These are phyloP conservation scores for Sminthurinus signatus DNA, from an alignment of 1,140 invertebrate genomes.

Conservation along the genomic window DNA sequence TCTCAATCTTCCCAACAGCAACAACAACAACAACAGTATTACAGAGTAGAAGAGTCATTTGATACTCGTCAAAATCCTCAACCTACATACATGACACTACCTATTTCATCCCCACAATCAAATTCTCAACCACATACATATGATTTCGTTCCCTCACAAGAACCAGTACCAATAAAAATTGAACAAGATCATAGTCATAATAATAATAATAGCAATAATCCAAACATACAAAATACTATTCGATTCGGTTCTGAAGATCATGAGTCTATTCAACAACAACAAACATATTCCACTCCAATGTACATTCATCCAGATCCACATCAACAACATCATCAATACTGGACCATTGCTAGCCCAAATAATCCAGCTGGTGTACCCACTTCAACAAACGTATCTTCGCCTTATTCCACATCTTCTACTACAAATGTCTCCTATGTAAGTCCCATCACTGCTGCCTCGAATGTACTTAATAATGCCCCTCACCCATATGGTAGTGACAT, in stretches of 20 bases:
- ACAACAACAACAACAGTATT: constrained; percentile 27
- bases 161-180: background rate
- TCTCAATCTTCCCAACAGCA: background rate
- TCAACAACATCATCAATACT: constrained; percentile 26
- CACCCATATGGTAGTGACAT: no score
- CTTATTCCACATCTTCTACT: constrained; percentile 15
- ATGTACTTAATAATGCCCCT: constrained; percentile 34
- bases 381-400: constrained; percentile 12
- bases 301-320: background rate
- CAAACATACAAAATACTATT: background rate
- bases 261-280: constrained; percentile 8
- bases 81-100: constrained; percentile 13
- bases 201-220: no score
- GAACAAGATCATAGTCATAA: constrained; percentile 8
- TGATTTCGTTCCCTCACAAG: constrained; percentile 2
- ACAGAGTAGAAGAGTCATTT: background rate
- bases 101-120: background rate
- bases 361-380: background rate
- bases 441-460: constrained; percentile 25
- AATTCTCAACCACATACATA: background rate
- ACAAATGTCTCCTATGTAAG: constrained; percentile 23
- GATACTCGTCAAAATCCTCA: background rate
- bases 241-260: background rate
- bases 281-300: background rate
- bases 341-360: constrained; percentile 11